Conservation (phyloP, 2,888 invertebrate genomes). For the Creontiades dilutus region DNA sequence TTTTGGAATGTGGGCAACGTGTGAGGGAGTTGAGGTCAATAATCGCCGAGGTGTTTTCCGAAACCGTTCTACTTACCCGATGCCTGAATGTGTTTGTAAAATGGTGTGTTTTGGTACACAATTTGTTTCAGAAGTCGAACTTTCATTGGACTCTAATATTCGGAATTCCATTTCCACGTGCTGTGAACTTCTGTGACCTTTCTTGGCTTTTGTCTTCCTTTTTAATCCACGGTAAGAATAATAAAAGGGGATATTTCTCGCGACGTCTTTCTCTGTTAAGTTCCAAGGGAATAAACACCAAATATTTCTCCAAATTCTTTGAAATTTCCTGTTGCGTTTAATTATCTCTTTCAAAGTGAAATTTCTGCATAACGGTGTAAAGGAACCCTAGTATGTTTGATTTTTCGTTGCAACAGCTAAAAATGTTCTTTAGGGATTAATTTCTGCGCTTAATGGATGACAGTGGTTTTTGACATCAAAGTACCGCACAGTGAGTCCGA, state of each 20-base stretch:
- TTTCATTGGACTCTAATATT: slow-evolving; percentile 44
- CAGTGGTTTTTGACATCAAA: too few species aligned
- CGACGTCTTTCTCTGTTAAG: not conserved
- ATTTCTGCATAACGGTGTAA: too few species aligned
- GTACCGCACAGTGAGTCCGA: too few species aligned
- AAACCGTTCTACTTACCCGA: slow-evolving; percentile 42
- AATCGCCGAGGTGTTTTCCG: slow-evolving; percentile 54
- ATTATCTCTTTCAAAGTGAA: too few species aligned
- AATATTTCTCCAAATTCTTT: not conserved
- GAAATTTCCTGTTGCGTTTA: too few species aligned
- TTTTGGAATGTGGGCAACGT: not conserved
- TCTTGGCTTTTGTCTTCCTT: slow-evolving; percentile 53
- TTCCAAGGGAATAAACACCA: not conserved
- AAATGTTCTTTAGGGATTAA: too few species aligned
- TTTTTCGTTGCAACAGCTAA: too few species aligned
- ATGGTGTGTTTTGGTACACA: slow-evolving; percentile 75
- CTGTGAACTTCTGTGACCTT: slow-evolving; percentile 52
- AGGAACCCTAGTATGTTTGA: too few species aligned
- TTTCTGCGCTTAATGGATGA: too few species aligned
- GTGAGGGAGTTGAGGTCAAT: not conserved
- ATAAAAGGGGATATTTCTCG: slow-evolving; percentile 8
- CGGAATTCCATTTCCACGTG: slow-evolving; percentile 38
- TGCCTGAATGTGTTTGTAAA: slow-evolving; percentile 66
- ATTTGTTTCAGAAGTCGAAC: slow-evolving; percentile 75
- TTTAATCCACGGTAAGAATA: slow-evolving; percentile 66